A percentile compares a stretch with the other conserved stretches of the same genome.
These are phyloP conservation scores for Actinostola sp. DNA, from an alignment of 92 coral and sea anemone genomes.

Conservation along the genomic window DNA sequence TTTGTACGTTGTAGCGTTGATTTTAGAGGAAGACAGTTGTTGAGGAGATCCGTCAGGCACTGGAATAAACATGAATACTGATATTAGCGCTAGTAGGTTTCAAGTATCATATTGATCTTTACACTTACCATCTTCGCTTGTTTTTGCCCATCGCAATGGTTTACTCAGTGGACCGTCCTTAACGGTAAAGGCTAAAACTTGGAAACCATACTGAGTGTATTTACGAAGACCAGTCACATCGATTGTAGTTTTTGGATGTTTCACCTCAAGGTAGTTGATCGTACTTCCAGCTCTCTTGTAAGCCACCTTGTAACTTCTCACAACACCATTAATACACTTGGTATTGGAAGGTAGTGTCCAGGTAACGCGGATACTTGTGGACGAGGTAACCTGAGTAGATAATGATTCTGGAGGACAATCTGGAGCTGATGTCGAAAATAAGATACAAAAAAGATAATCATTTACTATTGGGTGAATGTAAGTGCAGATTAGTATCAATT, in stretches of 20 bases:
- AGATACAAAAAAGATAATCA: too few relatives aligned
- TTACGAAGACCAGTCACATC: slow-evolving; percentile 7
- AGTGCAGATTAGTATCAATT: too few relatives aligned
- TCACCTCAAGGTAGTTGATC: not conserved
- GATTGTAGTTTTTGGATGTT: not conserved
- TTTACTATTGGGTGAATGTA: too few relatives aligned
- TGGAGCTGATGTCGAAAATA: slow-evolving; percentile 3
- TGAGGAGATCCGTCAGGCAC: slow-evolving; percentile 7
- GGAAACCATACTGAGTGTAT: slow-evolving; percentile 32
- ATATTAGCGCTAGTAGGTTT: not conserved
- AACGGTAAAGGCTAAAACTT: slow-evolving; percentile 29
- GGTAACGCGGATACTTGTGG: slow-evolving; percentile 20
- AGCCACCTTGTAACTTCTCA: slow-evolving; percentile 25
- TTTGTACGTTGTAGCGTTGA: not conserved
- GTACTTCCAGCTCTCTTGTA: not conserved
- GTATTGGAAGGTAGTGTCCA: slow-evolving; percentile 20
- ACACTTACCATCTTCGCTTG: slow-evolving; percentile 35
- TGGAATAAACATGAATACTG: not conserved
- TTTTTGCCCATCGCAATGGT: not conserved
- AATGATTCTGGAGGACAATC: not conserved
- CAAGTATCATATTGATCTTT: too few relatives aligned
- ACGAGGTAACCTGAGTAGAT: slow-evolving; percentile 8
- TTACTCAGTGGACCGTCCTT: slow-evolving; percentile 30
- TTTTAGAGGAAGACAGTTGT: slow-evolving; percentile 1
- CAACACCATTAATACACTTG: slow-evolving; percentile 14